phyloP scores from a whole-genome alignment of 2,797 vertebrate species.

The Silurus lanzhouensis region DNA sequence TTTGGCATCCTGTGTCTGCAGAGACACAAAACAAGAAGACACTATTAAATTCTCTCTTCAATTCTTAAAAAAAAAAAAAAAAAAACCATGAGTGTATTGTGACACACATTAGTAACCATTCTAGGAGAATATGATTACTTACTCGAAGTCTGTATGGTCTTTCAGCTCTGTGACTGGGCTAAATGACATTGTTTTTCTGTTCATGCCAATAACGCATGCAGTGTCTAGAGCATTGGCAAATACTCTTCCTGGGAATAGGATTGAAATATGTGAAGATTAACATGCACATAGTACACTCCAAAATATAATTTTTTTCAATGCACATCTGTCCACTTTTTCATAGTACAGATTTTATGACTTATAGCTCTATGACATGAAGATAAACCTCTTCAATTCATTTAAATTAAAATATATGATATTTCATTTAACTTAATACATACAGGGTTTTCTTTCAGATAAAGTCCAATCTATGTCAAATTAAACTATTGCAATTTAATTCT shows the following conservation, averaged over 20 bases:
- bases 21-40: not conserved
- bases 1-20: constrained; percentile 89
- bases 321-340: not conserved
- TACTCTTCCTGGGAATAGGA: constrained; percentile 72
- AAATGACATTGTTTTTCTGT: constrained; percentile 81
- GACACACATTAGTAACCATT: not conserved
- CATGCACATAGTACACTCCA: not conserved
- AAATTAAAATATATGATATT: no score
- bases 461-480: not conserved
- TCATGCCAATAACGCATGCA: constrained; percentile 80
- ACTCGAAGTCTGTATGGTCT: constrained; percentile 84
- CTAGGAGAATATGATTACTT: constrained; percentile 56
- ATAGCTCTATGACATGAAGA: not conserved
- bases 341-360: not conserved
- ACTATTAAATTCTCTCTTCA: not conserved
- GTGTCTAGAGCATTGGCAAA: constrained; percentile 79
- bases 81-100: not conserved
- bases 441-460: not conserved
- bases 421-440: no score
- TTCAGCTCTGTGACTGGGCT: constrained; percentile 82
- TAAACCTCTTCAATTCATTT: no score
- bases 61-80: not conserved
- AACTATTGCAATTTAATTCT: not conserved
- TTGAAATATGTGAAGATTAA: not conserved
- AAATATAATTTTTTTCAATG: no score